A percentile compares a stretch with the other conserved stretches of the same genome.
phyloP scores from a whole-genome alignment of 2,888 invertebrate species.

The Sarcophaga variegata region DNA sequence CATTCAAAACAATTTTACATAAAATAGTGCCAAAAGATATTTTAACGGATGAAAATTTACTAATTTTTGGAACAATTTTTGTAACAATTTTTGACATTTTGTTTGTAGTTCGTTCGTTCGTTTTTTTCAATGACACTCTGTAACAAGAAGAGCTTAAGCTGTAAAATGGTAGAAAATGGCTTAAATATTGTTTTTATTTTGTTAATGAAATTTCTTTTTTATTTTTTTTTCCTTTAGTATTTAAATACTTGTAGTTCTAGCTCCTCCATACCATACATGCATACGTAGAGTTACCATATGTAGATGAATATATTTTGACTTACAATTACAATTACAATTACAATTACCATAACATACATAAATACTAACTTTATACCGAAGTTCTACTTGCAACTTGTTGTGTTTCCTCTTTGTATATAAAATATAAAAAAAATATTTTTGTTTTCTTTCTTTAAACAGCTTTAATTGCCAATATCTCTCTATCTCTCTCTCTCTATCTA shows the following conservation, averaged over 20 bases:
- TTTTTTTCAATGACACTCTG: not conserved
- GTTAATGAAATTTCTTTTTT: slow-evolving; percentile 6
- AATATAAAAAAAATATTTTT: not conserved
- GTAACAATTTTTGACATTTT: slow-evolving; percentile 1
- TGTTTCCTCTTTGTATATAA: slow-evolving; percentile 69
- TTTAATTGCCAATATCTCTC: not conserved
- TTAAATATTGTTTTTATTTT: slow-evolving; percentile 2
- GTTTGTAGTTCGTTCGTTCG: slow-evolving; percentile 17
- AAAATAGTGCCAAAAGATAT: not conserved
- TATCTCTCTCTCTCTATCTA: not conserved
- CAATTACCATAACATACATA: not conserved
- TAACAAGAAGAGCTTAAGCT: not conserved
- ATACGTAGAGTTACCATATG: slow-evolving; percentile 38
- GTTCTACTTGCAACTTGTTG: slow-evolving; percentile 58
- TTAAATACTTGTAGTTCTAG: slow-evolving; percentile 25
- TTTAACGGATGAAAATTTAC: not conserved
- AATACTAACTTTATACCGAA: slow-evolving; percentile 10
- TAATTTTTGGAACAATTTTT: not conserved
- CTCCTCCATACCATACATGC: slow-evolving; percentile 55
- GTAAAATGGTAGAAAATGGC: slow-evolving; percentile 10
- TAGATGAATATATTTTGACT: slow-evolving; percentile 43
- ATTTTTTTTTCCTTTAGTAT: slow-evolving; percentile 22
- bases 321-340: slow-evolving; percentile 28
- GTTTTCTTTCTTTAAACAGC: not conserved
- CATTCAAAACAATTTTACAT: not conserved